Percentiles rank a stretch among this genome's conserved stretches.
Evolutionary conservation across 2,888 invertebrate species (phyloP).

Genomic region (Herminia tarsipennalis): DNA sequence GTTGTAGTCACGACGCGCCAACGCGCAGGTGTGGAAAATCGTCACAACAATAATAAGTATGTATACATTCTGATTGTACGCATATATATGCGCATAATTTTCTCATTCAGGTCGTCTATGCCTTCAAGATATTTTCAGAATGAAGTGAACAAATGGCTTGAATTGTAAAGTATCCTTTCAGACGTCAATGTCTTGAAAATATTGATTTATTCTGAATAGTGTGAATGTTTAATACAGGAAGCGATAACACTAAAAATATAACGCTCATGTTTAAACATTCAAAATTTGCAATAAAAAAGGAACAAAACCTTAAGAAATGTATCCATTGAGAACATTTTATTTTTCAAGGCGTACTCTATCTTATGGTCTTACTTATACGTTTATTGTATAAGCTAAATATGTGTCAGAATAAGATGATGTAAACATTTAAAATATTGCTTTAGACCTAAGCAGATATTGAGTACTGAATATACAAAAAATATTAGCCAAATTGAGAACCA

Average conservation of each 20-base stretch:
- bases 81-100: constrained; percentile 42
- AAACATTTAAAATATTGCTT: too few relatives aligned
- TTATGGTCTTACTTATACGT: too few relatives aligned
- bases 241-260: neutral
- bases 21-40: constrained; percentile 60
- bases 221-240: constrained; percentile 4
- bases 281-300: too few relatives aligned
- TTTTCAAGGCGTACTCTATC: too few relatives aligned
- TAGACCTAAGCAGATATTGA: too few relatives aligned
- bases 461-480: too few relatives aligned
- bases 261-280: constrained; percentile 5
- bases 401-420: too few relatives aligned
- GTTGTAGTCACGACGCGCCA: constrained; percentile 21
- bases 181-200: constrained; percentile 15
- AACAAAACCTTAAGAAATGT: too few relatives aligned
- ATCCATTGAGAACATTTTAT: too few relatives aligned
- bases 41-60: constrained; percentile 42
- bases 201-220: constrained; percentile 3
- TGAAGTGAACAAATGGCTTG: constrained; percentile 16
- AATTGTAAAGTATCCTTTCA: constrained; percentile 23
- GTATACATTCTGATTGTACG: constrained; percentile 24
- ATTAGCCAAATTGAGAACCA: too few relatives aligned
- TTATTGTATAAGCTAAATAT: too few relatives aligned
- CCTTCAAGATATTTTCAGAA: constrained; percentile 29
- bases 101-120: constrained; percentile 17